Evolutionary conservation across 2,888 invertebrate genomes (phyloP).

Genomic region (Gymnocheta viridis): DNA sequence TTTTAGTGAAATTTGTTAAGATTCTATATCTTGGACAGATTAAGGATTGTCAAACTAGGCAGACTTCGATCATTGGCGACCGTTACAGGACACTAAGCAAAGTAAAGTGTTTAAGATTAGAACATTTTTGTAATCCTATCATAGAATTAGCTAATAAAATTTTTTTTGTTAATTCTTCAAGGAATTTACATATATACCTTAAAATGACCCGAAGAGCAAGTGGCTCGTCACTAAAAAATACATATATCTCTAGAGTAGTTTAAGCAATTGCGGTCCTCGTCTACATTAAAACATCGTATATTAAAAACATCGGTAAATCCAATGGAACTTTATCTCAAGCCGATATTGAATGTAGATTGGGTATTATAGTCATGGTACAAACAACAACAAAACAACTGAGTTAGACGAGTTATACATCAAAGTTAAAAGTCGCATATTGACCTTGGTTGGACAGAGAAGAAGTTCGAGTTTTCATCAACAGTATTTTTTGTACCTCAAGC

Average conservation of each 20-base stretch:
- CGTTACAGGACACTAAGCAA: no score
- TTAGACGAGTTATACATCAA: conserved; percentile 35
- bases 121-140: no score
- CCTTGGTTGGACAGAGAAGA: background rate
- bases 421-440: conserved; percentile 20
- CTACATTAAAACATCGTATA: conserved; percentile 48
- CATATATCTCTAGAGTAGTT: conserved; percentile 25
- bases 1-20: no score
- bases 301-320: conserved; percentile 8
- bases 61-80: no score
- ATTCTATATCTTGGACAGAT: no score
- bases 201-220: no score
- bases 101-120: no score
- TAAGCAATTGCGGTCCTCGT: conserved; percentile 17
- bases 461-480: conserved; percentile 1
- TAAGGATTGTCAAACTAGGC: no score
- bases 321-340: background rate
- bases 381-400: conserved; percentile 17
- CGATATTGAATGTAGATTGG: conserved; percentile 37
- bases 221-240: background rate
- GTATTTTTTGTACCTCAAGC: background rate
- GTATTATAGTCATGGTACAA: conserved; percentile 46
- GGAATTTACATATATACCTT: no score
- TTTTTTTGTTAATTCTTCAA: no score
- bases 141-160: no score